These are phyloP conservation scores for Cynopterus brachyotis DNA, from an alignment of 2,113 vertebrate species.

Conservation along the genomic window DNA sequence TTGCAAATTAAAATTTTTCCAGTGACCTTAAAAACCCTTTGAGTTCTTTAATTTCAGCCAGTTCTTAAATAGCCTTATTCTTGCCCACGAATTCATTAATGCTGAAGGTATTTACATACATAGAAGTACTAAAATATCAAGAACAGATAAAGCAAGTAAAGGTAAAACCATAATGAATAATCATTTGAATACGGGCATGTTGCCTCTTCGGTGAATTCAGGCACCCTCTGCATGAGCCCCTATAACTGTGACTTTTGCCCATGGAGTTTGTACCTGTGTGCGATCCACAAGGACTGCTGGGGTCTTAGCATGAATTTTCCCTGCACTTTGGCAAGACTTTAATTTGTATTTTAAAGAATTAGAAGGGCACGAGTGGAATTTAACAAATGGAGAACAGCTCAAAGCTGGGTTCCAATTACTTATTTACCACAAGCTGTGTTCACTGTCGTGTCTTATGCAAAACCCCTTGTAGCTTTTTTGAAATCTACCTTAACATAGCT, in stretches of 20 bases:
- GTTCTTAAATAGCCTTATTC: neutral
- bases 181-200: neutral
- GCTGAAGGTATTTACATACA: neutral
- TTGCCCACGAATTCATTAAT: neutral
- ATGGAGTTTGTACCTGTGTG: accelerated
- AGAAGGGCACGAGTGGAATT: neutral
- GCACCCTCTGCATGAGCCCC: accelerated
- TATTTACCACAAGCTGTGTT: neutral
- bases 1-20: neutral
- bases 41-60: neutral
- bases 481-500: neutral
- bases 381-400: neutral
- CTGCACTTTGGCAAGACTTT: neutral
- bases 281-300: neutral
- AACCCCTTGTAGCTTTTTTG: neutral
- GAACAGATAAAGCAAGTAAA: neutral
- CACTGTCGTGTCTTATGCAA: neutral
- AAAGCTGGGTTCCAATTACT: neutral
- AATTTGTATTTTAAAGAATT: neutral
- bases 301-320: neutral
- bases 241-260: accelerated
- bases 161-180: neutral
- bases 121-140: neutral
- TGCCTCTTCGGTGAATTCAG: neutral
- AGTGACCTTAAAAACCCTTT: neutral